Evolutionary conservation across 2,888 invertebrate species (phyloP).

Genomic region (Polyommatus iphigenia): DNA sequence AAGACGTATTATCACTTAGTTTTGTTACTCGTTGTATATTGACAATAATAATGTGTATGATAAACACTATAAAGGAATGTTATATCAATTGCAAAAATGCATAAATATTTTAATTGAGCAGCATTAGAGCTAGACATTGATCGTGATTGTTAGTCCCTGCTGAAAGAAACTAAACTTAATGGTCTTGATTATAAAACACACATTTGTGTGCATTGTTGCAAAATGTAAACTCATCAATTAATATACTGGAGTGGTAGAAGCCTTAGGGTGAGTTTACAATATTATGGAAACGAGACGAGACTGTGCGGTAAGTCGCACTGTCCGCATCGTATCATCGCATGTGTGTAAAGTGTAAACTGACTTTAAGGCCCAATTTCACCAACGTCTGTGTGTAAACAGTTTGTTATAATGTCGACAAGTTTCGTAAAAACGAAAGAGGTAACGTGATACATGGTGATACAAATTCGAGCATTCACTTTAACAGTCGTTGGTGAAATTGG

Average conservation of each 20-base stretch:
- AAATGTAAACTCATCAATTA: not conserved
- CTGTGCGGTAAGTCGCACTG: not conserved
- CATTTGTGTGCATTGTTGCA: not conserved
- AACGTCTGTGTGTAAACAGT: too few relatives aligned
- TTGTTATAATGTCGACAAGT: too few relatives aligned
- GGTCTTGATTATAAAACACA: not conserved
- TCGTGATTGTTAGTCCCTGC: not conserved
- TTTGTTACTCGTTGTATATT: too few relatives aligned
- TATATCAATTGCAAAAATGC: constrained; percentile 21
- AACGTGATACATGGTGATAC: too few relatives aligned
- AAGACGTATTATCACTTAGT: too few relatives aligned
- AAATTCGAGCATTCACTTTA: too few relatives aligned
- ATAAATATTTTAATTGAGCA: not conserved
- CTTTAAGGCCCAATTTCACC: too few relatives aligned
- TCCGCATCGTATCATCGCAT: not conserved
- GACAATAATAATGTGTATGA: not conserved
- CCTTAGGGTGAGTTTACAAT: not conserved
- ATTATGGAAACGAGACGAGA: not conserved
- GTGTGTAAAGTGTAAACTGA: too few relatives aligned
- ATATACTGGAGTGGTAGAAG: not conserved
- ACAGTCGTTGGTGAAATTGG: too few relatives aligned
- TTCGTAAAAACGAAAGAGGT: too few relatives aligned
- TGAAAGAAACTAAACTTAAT: not conserved
- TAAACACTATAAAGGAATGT: constrained; percentile 1
- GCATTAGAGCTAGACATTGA: not conserved